Evolutionary conservation across 2,113 vertebrate genomes (phyloP).

Genomic region (Elaphurus davidianus): DNA sequence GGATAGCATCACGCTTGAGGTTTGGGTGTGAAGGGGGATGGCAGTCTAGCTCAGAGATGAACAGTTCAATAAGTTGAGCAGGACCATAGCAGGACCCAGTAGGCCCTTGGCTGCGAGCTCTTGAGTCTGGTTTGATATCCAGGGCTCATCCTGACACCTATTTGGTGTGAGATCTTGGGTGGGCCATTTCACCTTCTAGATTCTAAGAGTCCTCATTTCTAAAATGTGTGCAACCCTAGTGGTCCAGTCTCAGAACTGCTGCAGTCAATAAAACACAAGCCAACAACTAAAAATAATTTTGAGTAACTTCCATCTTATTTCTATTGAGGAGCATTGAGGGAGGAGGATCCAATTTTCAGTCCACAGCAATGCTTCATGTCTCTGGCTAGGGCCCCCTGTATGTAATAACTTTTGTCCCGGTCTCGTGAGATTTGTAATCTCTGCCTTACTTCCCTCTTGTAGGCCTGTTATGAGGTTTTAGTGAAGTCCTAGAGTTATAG

Average conservation of each 20-base stretch:
- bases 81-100: fast-evolving
- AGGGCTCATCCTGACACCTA: background rate
- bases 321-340: background rate
- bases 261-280: background rate
- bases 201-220: background rate
- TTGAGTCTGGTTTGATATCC: background rate
- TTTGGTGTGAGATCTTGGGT: background rate
- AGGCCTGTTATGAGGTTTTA: background rate
- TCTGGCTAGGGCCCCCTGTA: no score
- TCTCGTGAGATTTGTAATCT: background rate
- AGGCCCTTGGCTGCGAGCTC: background rate
- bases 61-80: background rate
- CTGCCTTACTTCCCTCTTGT: background rate
- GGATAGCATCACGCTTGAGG: background rate
- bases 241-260: background rate
- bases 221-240: background rate
- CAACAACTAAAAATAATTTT: background rate
- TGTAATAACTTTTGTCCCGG: background rate
- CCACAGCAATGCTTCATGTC: background rate
- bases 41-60: background rate
- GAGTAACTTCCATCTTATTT: background rate
- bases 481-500: background rate
- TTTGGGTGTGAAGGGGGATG: background rate
- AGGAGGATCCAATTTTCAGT: background rate
- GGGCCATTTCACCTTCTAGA: background rate